Base-by-base conservation (phyloP, 2,797 vertebrate genomes). In the Dallia pectoralis region DNA sequence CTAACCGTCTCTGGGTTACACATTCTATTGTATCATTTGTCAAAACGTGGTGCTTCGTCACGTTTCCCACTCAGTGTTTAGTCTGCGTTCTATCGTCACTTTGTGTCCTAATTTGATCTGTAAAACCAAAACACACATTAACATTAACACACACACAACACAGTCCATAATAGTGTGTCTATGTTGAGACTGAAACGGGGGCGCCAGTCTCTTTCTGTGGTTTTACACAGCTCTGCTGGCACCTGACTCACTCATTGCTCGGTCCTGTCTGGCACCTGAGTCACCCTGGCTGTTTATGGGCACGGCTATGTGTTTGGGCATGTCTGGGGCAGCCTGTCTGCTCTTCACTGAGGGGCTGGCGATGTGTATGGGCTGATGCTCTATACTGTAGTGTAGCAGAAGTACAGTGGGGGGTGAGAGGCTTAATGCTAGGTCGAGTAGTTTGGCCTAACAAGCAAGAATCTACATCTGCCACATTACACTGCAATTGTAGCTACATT, bases 191-290 rank as follows among this genome's bases (percentile, higher is more conserved):
- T 63, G 62, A 32, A 29, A 30, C 4, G 27, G 62, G 7, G 61
- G 47, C 25, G 25, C 40, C 9, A 47, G 63, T 14, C 67, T 49
- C 44, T 62, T 18, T 67, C 56, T 51, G 32, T 22, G 66, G 73
- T 69, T 74, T 69, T 67, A 62, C 72, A 56, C 48, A 67, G 72
- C 29, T 25, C 19, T 36, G 72, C 40, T 63, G 18, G 33, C 53
- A 62, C 68, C 48, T 40, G 25, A 65, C 27, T 65, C 22, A 65
- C 19, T 71, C 30, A 51, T 30, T 69, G 40, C 33, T 56, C 69
- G 12, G 53, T 25, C 9, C 53, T 5, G 53, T 12, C 53, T 59
- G 53, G 53, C 53, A 59, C 53, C 22, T 59, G 53, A 59, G 22
- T 59, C 30, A 32, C 62, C 18, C 27, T 64, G 62, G 30, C 18